Evolutionary conservation across 2,888 invertebrate genomes (phyloP).

Genomic region (Morpho helenor): DNA sequence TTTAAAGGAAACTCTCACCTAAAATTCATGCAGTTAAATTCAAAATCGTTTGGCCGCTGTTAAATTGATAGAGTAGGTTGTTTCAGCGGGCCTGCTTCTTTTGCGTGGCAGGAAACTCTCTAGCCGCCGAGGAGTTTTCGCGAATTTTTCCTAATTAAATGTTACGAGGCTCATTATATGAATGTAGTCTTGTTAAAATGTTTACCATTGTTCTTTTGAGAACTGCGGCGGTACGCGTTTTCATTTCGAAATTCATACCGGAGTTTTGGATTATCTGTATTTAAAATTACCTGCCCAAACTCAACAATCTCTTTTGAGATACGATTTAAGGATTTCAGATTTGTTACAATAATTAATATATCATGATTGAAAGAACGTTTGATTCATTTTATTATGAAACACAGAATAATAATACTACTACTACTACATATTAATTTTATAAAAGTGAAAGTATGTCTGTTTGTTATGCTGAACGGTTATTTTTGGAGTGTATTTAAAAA

Average conservation of each 20-base stretch:
- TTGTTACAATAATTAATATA: too few relatives aligned
- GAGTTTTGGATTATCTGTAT: slow-evolving; percentile 1
- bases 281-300: not conserved
- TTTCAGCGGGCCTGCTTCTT: slow-evolving; percentile 21
- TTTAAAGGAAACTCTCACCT: slow-evolving; percentile 14
- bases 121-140: slow-evolving; percentile 18
- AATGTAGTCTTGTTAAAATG: slow-evolving; percentile 18
- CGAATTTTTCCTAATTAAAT: slow-evolving; percentile 28
- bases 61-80: slow-evolving; percentile 17
- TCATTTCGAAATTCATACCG: slow-evolving; percentile 3
- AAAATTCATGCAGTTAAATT: slow-evolving; percentile 1
- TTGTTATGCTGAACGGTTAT: too few relatives aligned
- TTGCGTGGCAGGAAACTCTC: slow-evolving; percentile 20
- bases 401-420: too few relatives aligned
- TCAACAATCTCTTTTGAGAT: too few relatives aligned
- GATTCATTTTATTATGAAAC: too few relatives aligned
- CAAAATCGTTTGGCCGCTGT: slow-evolving; percentile 8
- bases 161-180: slow-evolving; percentile 24
- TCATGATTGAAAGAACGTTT: too few relatives aligned
- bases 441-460: too few relatives aligned
- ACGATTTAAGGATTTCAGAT: too few relatives aligned
- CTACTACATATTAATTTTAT: too few relatives aligned
- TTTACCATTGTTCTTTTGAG: slow-evolving; percentile 10
- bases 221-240: slow-evolving; percentile 1
- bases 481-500: too few relatives aligned